Base-by-base conservation (phyloP, 2,888 invertebrate genomes). In the Fragum sueziense region DNA sequence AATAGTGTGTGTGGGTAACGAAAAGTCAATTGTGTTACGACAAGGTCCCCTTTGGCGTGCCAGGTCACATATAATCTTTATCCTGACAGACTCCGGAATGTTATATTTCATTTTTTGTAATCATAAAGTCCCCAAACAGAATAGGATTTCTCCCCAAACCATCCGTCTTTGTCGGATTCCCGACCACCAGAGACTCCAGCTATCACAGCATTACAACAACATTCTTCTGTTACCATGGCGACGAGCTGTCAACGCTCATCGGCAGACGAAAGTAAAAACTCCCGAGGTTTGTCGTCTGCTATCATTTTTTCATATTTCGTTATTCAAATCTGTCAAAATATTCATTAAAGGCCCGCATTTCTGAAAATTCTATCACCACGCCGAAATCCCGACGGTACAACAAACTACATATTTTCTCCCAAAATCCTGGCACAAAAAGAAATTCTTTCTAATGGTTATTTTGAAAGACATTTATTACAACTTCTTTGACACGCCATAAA, bases 321-420 rank as follows among this genome's bases (percentile, higher is more conserved):
- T 82, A 72, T 51, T 84, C 77, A 78, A 82, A 80, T 67, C 82
- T 82, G 84, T 82, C 84, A 84, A 76, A 82, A 78, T 80, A 74
- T 80, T 82, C 81, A 82, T 84, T 76, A 78, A 74, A 57, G 71
- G 76, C 80, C 76, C 80, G 76, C 74, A 82, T 84, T 47, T 34
- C 74, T 72, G 79, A 81, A 79, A 79, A 81, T 80, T 67, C 73
- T 69, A 70, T 76, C 80, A 78, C 62, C 71, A 20, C 65, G 68
- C 54, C 52, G 57, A 51, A 69, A 70, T 76, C 73, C 80, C 57
- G 41, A 34, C 47, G 79, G 37, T n/a, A 25, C 65, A 22, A 37
- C 37, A 65, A 77, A 65, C 65, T 37, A 65, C 65, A 65, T 65
- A 65, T 65, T 65, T 65, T 41, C 65, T 41, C 65, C 65, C n/a